Evolutionary conservation across 2,888 invertebrate species (phyloP), one percentile per base, ranked within the genome.

Genomic region (Xanthia togata): DNA sequence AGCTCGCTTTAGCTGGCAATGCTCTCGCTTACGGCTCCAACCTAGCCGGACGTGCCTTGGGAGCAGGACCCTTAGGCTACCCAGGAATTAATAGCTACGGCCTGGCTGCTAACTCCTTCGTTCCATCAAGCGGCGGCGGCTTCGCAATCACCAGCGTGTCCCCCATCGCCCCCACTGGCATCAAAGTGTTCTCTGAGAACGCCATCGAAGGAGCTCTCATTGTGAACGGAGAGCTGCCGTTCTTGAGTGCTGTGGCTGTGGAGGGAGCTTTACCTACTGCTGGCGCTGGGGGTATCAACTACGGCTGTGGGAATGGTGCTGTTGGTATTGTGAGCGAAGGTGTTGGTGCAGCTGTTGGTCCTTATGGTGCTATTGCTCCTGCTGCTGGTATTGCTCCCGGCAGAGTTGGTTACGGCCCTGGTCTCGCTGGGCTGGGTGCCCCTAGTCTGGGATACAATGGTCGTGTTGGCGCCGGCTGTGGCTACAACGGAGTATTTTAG

Each of bases 141-240:
- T 87, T 89, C 12, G 79, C 87, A 23, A 88, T 91, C 5, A 88
- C 90, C 70, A 92, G 92, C 73, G 65, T 82, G 14, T 92, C 90
- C 2, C 88, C 90, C 4, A 88, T 90, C 44, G 78, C 89, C 0
- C 93, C 93, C 0, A 88, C 87, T 1, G 91, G 91, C 11, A 83
- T 94, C 4, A 87, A 89, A 12, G 89, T 93, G 5, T 60, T 89
- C 14, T 93, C 93, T 9, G 92, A 94, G 74, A 93, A 93, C 73
- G 89, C 83, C 6, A 91, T 92, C 23, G 88, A 90, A 69, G 93
- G 93, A 0, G 67, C 87, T 47, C 62, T 93, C 8, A 67, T 78
- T 38, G 88, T 91, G 4, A 83, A 81, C 44, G 93, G 93, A 9
- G 83, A 91, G 63, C 79, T 93, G 79, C 93, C 93, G 31, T 90